Percentiles rank a stretch among this genome's conserved stretches.
Conservation (phyloP, 2,797 vertebrate genomes). For the Hapalemur alaotrensis region DNA sequence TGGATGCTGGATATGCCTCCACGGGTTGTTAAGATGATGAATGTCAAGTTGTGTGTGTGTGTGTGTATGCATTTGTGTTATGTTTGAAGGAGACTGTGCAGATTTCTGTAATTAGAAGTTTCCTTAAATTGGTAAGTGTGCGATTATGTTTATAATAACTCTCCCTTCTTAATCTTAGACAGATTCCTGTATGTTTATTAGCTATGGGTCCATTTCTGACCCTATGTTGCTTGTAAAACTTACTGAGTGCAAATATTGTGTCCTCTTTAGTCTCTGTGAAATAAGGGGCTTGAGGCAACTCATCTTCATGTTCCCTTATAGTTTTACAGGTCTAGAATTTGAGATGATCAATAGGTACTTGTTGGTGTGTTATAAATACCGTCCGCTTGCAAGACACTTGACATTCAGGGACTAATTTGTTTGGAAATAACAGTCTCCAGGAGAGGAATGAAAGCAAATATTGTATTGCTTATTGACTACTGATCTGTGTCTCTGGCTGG, state of each 20-base stretch:
- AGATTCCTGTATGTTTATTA: background rate
- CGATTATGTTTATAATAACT: background rate
- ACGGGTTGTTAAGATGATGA: background rate
- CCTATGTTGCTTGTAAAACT: background rate
- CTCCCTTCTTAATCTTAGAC: background rate
- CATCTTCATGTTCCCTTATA: background rate
- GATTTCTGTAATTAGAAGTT: constrained; percentile 25
- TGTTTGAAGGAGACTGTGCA: background rate
- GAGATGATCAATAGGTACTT: background rate
- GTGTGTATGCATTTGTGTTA: background rate
- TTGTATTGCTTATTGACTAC: background rate
- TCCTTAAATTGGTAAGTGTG: background rate
- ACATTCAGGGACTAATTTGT: background rate
- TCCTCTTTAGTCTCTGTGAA: constrained; percentile 16
- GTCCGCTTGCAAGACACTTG: background rate
- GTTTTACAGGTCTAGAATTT: background rate
- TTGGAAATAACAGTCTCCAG: background rate
- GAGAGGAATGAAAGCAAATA: background rate
- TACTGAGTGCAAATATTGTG: constrained; percentile 1
- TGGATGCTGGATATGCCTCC: background rate
- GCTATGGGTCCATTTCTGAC: background rate
- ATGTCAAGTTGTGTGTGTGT: background rate
- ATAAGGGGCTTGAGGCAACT: constrained; percentile 15
- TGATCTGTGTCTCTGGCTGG: background rate
- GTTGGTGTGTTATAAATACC: background rate